Evolutionary conservation across 2,797 vertebrate genomes (phyloP).

Genomic region (Pangasius sanitwongsei): DNA sequence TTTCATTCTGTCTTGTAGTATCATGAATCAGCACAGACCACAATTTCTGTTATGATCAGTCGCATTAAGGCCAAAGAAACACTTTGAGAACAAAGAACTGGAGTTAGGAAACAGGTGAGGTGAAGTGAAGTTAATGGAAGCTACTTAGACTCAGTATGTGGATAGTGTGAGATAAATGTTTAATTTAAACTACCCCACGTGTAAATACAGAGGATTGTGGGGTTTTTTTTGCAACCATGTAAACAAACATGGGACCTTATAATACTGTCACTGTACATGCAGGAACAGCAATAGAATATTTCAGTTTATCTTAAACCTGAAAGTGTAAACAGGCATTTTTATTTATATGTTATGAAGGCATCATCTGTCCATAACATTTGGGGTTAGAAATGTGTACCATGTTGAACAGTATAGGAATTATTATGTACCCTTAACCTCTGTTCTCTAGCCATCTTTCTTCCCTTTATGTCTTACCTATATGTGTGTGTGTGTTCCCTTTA

Average conservation of each 20-base stretch:
- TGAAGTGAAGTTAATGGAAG: not conserved
- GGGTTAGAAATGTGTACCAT: not conserved
- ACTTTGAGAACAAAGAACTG: not conserved
- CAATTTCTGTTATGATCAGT: not conserved
- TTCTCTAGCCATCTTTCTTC: not conserved
- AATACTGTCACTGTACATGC: not conserved
- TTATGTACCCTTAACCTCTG: not conserved
- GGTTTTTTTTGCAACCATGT: not conserved
- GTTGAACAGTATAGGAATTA: not conserved
- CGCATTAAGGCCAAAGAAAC: not conserved
- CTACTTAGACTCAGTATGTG: not conserved
- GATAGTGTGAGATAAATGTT: not conserved
- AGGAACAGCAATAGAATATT: not conserved
- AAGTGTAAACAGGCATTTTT: not conserved
- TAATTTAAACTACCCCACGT: not conserved
- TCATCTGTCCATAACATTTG: not conserved
- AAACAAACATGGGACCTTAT: not conserved
- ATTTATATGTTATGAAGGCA: not conserved
- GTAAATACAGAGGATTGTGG: not conserved
- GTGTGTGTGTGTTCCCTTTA: not conserved
- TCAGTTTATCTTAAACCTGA: not conserved
- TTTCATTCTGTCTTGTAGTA: not conserved
- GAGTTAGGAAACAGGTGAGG: not conserved
- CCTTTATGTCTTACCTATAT: not conserved
- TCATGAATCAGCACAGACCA: not conserved